Percentiles rank a stretch among this genome's conserved stretches.
These are phyloP conservation scores for Bombus huntii DNA, from an alignment of 1,140 invertebrate species.

Conservation along the genomic window DNA sequence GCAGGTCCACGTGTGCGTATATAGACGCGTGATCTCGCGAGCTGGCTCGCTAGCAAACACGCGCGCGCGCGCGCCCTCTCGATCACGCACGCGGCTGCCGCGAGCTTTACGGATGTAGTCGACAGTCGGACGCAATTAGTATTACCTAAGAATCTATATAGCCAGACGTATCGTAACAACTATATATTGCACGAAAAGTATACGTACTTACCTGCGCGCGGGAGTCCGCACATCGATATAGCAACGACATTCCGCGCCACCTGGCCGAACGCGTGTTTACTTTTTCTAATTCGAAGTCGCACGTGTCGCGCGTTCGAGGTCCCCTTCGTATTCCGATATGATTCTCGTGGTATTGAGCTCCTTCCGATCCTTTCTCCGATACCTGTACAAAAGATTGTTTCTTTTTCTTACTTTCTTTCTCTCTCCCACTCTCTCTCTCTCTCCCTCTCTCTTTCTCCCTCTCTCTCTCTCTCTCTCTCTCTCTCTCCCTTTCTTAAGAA, in stretches of 20 bases:
- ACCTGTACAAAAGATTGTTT: background rate
- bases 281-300: conserved; percentile 58
- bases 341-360: background rate
- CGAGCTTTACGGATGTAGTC: conserved; percentile 47
- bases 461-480: fast-evolving
- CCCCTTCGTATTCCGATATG: background rate
- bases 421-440: too few relatives aligned
- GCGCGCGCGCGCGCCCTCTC: conserved; percentile 1
- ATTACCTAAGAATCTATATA: conserved; percentile 74
- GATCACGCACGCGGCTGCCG: background rate
- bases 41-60: conserved; percentile 2
- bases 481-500: fast-evolving
- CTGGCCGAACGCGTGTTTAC: conserved; percentile 65
- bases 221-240: background rate
- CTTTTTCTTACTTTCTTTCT: background rate
- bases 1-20: conserved; percentile 34
- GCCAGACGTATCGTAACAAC: conserved; percentile 33
- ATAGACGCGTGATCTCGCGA: conserved; percentile 24
- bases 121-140: conserved; percentile 64
- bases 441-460: background rate
- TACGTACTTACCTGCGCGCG: conserved; percentile 19
- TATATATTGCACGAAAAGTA: conserved; percentile 37
- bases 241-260: conserved; percentile 63
- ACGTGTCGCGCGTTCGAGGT: conserved; percentile 31
- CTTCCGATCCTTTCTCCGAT: background rate